Base-by-base conservation (phyloP, 2,888 invertebrate genomes). In the Oeneis ivallda region DNA sequence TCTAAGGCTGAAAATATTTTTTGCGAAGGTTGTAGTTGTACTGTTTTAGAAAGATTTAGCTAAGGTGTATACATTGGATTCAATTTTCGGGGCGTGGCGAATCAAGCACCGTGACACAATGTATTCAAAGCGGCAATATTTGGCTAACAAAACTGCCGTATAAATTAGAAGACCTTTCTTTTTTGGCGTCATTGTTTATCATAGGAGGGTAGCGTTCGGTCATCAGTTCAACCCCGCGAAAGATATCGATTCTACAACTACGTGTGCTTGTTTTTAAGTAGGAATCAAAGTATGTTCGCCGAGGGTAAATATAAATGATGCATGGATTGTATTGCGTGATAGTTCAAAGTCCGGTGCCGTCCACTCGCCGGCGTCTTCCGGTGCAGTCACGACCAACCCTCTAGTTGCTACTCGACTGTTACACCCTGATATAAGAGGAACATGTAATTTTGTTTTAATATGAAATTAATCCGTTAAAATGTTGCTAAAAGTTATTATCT, bases 251-350 rank as follows among this genome's bases (percentile, higher is more conserved):
- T 86, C 78, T 76, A 81, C 79, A 76, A 81, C 86, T 83, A 82
- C 87, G 80, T 80, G 83, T 83, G 79, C 75, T 83, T 79, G 81
- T 84, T 80, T 82, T 84, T 84, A 84, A 88, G 83, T 83, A 88
- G 85, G 87, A 89, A 82, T 82, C 86, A 90, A 92, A 91, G 91
- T 91, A 92, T 90, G 91, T 92, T 90, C 89, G 87, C 84, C 82
- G 90, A 85, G 90, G 90, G 91, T 90, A 91, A 91, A 90, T 90
- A 91, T 92, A 89, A 91, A 91, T 87, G 84, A 92, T 91, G 89
- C 91, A 91, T 92, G 93, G 83, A 83, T 89, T 79, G 92, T 83
- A 84, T 93, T 93, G 93, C 93, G 94, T 92, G 93, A 93, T 92
- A 92, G 92, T 88, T 92, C 92, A 89, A 91, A 86, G 84, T 81